phyloP scores from a whole-genome alignment of 2,797 vertebrate species.

The Aeoliscus strigatus region DNA sequence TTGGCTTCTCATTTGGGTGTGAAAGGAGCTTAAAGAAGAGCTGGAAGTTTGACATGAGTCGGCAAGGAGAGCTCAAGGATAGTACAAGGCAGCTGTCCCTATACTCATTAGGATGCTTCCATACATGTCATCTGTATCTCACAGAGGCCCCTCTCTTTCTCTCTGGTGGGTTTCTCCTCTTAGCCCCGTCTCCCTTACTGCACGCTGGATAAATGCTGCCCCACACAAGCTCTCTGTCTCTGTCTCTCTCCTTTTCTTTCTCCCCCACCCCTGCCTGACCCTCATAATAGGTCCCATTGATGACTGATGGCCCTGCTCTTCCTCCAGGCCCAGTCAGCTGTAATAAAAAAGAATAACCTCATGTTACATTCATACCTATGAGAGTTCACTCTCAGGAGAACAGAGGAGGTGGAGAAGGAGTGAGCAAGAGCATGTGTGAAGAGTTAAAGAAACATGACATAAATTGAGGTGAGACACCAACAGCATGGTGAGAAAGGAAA shows the following conservation, averaged over 20 bases:
- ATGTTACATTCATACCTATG: conserved; percentile 33
- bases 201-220: conserved; percentile 40
- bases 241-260: conserved; percentile 15
- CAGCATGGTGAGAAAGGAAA: not conserved
- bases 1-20: conserved; percentile 10
- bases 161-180: conserved; percentile 26
- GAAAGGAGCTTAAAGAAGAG: conserved; percentile 32
- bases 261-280: conserved; percentile 31
- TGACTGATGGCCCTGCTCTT: conserved; percentile 47
- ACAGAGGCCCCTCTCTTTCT: too few relatives aligned
- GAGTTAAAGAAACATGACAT: conserved; percentile 18
- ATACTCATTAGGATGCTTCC: conserved; percentile 52
- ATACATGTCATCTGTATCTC: conserved; percentile 33
- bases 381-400: conserved; percentile 21
- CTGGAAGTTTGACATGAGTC: conserved; percentile 32
- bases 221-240: conserved; percentile 28
- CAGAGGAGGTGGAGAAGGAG: conserved; percentile 9
- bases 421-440: conserved; percentile 21
- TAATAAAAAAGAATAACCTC: conserved; percentile 53
- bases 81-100: conserved; percentile 42
- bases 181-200: conserved; percentile 10
- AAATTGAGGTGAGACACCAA: conserved; percentile 2
- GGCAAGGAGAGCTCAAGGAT: conserved; percentile 59
- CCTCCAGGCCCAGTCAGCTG: conserved; percentile 27
- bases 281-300: conserved; percentile 17